phyloP scores from a whole-genome alignment of 2,888 invertebrate genomes.

The Epinotia bilunana region DNA sequence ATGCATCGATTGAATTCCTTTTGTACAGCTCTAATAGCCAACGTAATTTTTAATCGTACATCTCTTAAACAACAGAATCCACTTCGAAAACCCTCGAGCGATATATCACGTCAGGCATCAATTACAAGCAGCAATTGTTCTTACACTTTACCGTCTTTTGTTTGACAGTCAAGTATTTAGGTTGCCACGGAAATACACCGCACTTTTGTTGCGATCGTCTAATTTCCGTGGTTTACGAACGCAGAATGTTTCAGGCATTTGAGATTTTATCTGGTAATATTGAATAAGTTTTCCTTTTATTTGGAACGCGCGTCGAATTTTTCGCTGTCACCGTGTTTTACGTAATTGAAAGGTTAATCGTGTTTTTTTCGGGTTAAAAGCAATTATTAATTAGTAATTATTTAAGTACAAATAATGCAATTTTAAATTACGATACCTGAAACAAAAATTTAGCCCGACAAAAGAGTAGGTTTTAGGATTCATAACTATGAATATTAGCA shows the following conservation, averaged over 20 bases:
- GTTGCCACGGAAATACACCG: conserved; percentile 25
- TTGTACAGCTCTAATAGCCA: neutral
- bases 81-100: neutral
- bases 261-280: neutral
- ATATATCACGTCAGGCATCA: conserved; percentile 30
- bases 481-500: no score
- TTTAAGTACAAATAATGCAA: no score
- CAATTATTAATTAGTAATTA: no score
- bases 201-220: conserved; percentile 8
- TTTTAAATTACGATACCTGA: no score
- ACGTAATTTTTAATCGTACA: neutral
- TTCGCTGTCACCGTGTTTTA: neutral
- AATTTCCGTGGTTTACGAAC: conserved; percentile 7
- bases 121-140: conserved; percentile 28
- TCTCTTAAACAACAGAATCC: neutral
- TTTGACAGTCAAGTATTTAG: conserved; percentile 28
- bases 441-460: no score
- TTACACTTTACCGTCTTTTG: conserved; percentile 24
- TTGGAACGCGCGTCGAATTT: neutral
- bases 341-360: neutral
- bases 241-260: neutral
- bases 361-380: no score
- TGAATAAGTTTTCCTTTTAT: neutral
- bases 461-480: no score
- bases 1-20: neutral